A percentile compares a stretch with the other conserved stretches of the same genome.
phyloP scores from a whole-genome alignment of 2,113 vertebrate genomes.

The Leptobrachium ailaonicum region DNA sequence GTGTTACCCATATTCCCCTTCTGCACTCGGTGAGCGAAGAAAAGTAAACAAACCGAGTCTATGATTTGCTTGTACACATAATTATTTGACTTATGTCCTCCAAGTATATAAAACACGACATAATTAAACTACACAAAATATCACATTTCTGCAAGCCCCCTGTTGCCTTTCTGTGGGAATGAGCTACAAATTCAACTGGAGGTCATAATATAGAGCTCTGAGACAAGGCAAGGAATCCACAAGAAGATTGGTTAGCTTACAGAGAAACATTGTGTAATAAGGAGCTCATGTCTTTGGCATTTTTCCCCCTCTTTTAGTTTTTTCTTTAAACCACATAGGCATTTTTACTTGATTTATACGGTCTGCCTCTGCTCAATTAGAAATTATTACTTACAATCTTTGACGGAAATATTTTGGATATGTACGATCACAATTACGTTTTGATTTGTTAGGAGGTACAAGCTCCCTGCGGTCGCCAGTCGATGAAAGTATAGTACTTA shows the following conservation, averaged over 20 bases:
- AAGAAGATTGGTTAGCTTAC: not conserved
- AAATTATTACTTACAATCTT: not conserved
- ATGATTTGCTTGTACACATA: too few relatives aligned
- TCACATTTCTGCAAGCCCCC: not conserved
- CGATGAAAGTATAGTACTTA: conserved; percentile 35
- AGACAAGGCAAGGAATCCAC: not conserved
- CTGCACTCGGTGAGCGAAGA: too few relatives aligned
- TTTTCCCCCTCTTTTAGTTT: not conserved
- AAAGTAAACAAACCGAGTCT: too few relatives aligned
- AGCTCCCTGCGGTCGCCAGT: conserved; percentile 12
- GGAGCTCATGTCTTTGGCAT: conserved; percentile 12
- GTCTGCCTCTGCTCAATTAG: conserved; percentile 8
- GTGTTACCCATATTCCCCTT: too few relatives aligned
- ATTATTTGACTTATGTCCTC: too few relatives aligned
- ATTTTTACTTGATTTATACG: conserved; percentile 11
- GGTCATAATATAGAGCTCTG: not conserved
- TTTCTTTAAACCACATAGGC: conserved; percentile 8
- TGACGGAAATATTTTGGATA: conserved; percentile 5
- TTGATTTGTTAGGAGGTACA: conserved; percentile 41
- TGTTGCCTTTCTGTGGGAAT: not conserved
- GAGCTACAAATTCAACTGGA: not conserved
- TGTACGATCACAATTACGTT: conserved; percentile 24
- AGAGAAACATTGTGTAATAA: conserved; percentile 2
- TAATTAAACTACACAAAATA: not conserved
- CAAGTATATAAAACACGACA: not conserved